Percentiles rank a stretch among this genome's conserved stretches.
These are phyloP conservation scores for Onchidella celtica DNA, from an alignment of 2,888 invertebrate species.

Conservation along the genomic window DNA sequence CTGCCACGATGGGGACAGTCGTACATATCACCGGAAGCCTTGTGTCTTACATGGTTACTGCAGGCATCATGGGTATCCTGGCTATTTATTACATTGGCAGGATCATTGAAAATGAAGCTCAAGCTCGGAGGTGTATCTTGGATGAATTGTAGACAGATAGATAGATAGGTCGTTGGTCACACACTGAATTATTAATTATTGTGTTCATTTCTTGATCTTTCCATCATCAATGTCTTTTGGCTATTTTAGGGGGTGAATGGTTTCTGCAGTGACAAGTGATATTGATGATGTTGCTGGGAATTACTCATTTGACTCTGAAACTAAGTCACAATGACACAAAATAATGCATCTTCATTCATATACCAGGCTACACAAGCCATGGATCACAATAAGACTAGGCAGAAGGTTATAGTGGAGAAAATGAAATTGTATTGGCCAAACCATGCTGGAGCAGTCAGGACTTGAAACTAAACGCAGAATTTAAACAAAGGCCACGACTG, in stretches of 20 bases:
- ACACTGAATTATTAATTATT: background rate
- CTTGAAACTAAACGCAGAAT: too few species aligned
- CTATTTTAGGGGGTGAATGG: background rate
- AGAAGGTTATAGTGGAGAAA: too few species aligned
- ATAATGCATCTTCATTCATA: background rate
- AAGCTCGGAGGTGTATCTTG: conserved; percentile 37
- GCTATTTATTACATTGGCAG: conserved; percentile 70
- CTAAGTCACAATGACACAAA: background rate
- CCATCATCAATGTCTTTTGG: background rate
- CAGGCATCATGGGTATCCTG: conserved; percentile 78
- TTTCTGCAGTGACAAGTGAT: background rate
- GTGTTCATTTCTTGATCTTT: too few species aligned
- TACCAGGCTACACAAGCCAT: too few species aligned
- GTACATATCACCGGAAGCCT: conserved; percentile 80
- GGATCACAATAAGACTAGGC: too few species aligned
- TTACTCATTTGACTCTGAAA: background rate
- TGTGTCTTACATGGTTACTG: conserved; percentile 80
- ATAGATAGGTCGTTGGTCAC: background rate
- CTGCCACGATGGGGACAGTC: conserved; percentile 80
- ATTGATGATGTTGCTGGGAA: background rate
- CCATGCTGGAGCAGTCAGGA: too few species aligned
- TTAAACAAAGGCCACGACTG: too few species aligned
- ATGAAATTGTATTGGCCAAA: too few species aligned
- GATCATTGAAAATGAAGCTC: conserved; percentile 46
- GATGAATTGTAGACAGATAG: background rate